Conservation (phyloP, 1,140 invertebrate species). For the Phenacoccus solenopsis region DNA sequence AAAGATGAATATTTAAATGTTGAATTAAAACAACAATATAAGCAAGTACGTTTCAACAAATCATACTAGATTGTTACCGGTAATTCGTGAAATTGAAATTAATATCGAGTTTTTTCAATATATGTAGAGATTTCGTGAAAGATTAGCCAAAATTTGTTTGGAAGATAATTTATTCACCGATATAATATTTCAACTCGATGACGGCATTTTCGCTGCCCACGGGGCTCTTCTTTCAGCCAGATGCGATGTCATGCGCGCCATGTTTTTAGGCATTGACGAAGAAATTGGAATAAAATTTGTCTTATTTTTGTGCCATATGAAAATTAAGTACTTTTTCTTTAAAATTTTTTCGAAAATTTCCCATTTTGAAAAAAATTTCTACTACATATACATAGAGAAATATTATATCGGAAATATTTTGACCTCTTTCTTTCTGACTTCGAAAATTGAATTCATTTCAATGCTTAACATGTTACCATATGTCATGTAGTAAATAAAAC, state of each 20-base stretch:
- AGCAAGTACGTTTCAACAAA: too few species aligned
- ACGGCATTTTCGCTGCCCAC: conserved; percentile 75
- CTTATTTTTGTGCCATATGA: too few species aligned
- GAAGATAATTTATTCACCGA: conserved; percentile 73
- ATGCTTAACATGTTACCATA: too few species aligned
- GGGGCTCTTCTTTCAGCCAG: conserved; percentile 74
- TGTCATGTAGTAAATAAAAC: too few species aligned
- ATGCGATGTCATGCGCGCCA: conserved; percentile 91
- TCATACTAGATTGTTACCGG: background rate
- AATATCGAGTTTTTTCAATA: background rate
- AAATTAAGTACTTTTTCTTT: too few species aligned
- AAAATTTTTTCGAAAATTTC: too few species aligned
- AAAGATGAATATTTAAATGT: conserved; percentile 60
- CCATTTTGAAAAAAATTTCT: too few species aligned
- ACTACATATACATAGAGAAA: too few species aligned
- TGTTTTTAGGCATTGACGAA: conserved; percentile 87
- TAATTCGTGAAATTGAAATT: background rate
- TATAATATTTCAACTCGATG: conserved; percentile 82
- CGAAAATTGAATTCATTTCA: too few species aligned
- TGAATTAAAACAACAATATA: conserved; percentile 60
- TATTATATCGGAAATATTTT: too few species aligned
- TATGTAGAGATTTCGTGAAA: conserved; percentile 44
- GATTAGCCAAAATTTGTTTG: conserved; percentile 58
- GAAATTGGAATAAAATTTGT: too few species aligned
- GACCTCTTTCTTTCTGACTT: too few species aligned